A percentile compares a stretch with the other conserved stretches of the same genome.
These are phyloP conservation scores for Steatocranus sp. DNA, from an alignment of 2,797 vertebrate genomes.

Conservation along the genomic window DNA sequence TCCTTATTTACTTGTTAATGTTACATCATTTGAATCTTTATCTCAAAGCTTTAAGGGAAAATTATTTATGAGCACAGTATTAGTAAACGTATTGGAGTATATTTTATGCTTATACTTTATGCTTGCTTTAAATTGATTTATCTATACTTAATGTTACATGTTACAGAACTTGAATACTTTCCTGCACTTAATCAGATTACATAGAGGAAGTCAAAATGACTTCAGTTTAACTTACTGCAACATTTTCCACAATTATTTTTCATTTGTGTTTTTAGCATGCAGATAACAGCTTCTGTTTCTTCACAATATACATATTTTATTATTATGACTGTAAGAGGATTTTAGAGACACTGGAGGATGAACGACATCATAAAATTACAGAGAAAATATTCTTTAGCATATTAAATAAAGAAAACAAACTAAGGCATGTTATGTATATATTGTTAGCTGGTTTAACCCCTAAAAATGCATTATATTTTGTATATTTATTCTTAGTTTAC, in stretches of 20 bases:
- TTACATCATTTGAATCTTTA: not conserved
- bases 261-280: not conserved
- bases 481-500: not conserved
- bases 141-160: accelerated
- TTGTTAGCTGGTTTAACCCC: not conserved
- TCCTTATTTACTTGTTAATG: not conserved
- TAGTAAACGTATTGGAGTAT: not conserved
- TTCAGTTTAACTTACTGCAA: not conserved
- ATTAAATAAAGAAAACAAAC: not conserved
- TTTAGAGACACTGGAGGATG: not conserved
- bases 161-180: not conserved
- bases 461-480: not conserved
- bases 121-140: not conserved
- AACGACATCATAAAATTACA: not conserved
- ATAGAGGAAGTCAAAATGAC: not conserved
- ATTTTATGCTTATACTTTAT: not conserved
- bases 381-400: not conserved
- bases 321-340: not conserved
- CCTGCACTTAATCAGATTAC: not conserved
- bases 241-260: not conserved
- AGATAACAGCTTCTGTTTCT: not conserved
- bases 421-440: not conserved
- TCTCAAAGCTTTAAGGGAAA: not conserved
- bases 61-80: not conserved
- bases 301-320: not conserved